Conservation (phyloP, 2,797 vertebrate genomes). For the Epinephelus coioides region DNA sequence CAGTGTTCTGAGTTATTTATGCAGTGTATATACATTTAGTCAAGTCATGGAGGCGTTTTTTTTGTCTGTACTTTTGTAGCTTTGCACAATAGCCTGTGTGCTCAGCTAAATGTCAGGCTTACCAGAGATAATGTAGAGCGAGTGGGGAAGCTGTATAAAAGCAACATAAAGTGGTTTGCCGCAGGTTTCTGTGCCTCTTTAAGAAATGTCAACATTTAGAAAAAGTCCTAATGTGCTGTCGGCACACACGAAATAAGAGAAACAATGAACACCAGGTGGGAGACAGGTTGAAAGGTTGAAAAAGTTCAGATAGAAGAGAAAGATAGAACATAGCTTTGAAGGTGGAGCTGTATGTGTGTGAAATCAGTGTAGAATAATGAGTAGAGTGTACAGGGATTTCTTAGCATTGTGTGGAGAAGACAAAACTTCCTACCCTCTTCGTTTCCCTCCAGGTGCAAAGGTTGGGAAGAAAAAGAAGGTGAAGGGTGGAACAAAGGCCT, state of each 20-base stretch:
- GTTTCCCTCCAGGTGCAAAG: conserved; percentile 89
- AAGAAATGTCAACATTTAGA: conserved; percentile 76
- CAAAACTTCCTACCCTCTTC: conserved; percentile 28
- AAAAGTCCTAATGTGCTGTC: conserved; percentile 68
- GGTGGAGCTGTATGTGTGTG: conserved; percentile 9
- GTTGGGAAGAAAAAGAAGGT: conserved; percentile 97
- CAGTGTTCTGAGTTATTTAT: conserved; percentile 71
- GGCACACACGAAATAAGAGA: conserved; percentile 51
- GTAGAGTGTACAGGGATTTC: conserved; percentile 3
- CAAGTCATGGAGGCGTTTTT: conserved; percentile 55
- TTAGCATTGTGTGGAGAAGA: conserved; percentile 13
- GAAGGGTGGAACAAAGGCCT: conserved; percentile 91
- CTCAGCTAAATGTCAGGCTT: conserved; percentile 75
- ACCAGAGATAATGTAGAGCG: conserved; percentile 68
- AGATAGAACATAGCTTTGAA: conserved; percentile 55
- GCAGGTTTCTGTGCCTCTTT: conserved; percentile 70
- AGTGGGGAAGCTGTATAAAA: conserved; percentile 40
- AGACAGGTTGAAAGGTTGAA: conserved; percentile 54
- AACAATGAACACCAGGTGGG: conserved; percentile 58
- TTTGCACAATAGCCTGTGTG: conserved; percentile 50
- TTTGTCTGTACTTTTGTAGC: conserved; percentile 32
- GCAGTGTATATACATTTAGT: conserved; percentile 68
- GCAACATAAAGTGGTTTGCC: conserved; percentile 54
- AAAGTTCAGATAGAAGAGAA: conserved; percentile 46
- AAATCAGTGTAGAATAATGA: conserved; percentile 12